Evolutionary conservation across 2,113 vertebrate species (phyloP).

Genomic region (Rutilus rutilus): DNA sequence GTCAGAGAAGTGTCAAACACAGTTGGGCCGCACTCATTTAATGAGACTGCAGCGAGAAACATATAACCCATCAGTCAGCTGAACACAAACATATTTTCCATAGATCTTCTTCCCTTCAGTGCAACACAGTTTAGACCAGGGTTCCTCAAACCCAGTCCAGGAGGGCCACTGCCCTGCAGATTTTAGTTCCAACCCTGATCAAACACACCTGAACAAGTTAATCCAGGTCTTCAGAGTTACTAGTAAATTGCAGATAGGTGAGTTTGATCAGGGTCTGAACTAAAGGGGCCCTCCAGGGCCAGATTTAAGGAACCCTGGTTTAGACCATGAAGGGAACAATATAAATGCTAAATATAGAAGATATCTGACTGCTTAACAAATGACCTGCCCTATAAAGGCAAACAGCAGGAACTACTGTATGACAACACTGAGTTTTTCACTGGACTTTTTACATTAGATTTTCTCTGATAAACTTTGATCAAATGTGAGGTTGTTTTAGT

Average conservation of each 20-base stretch:
- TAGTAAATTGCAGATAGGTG: too few relatives aligned
- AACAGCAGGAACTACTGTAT: background rate
- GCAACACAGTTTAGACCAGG: background rate
- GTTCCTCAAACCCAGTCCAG: too few relatives aligned
- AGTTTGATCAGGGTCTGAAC: too few relatives aligned
- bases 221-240: too few relatives aligned
- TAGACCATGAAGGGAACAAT: background rate
- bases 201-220: too few relatives aligned
- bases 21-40: conserved; percentile 47
- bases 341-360: background rate
- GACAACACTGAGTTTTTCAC: background rate
- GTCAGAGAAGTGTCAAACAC: conserved; percentile 57
- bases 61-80: conserved; percentile 39
- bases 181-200: too few relatives aligned
- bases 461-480: background rate
- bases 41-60: conserved; percentile 52
- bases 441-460: background rate
- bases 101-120: conserved; percentile 10
- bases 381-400: background rate
- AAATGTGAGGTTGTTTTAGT: background rate
- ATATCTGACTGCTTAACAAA: conserved; percentile 2
- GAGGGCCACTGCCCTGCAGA: too few relatives aligned
- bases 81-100: conserved; percentile 19
- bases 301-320: too few relatives aligned
- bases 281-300: too few relatives aligned